Evolutionary conservation across 2,113 vertebrate species (phyloP).

Genomic region (Pterocles burchelli): DNA sequence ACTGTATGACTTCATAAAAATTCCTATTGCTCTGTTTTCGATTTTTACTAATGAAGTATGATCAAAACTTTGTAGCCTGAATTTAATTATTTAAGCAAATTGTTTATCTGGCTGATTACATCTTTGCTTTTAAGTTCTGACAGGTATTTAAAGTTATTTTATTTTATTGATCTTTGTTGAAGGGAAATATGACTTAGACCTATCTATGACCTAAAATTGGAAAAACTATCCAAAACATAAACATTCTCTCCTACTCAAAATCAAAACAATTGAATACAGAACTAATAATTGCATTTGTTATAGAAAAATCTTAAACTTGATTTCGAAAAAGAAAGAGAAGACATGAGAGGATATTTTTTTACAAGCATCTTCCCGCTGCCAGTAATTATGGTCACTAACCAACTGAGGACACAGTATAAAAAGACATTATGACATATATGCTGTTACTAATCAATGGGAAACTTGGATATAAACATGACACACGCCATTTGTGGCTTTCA

Average conservation of each 20-base stretch:
- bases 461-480: neutral
- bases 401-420: neutral
- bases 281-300: neutral
- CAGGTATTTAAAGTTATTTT: neutral
- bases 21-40: neutral
- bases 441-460: neutral
- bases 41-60: neutral
- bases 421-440: neutral
- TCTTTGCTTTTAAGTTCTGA: neutral
- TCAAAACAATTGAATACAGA: neutral
- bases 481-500: neutral
- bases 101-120: neutral
- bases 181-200: neutral
- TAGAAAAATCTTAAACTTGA: neutral
- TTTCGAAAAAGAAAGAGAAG: neutral
- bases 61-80: neutral
- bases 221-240: neutral
- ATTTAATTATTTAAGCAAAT: neutral
- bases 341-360: neutral
- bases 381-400: neutral
- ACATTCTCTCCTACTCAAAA: neutral
- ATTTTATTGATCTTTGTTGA: neutral
- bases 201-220: neutral
- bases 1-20: neutral
- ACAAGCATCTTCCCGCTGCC: neutral